Evolutionary conservation across 2,888 invertebrate species (phyloP), one percentile per base, ranked within the genome.

Genomic region (Leucoma salicis): DNA sequence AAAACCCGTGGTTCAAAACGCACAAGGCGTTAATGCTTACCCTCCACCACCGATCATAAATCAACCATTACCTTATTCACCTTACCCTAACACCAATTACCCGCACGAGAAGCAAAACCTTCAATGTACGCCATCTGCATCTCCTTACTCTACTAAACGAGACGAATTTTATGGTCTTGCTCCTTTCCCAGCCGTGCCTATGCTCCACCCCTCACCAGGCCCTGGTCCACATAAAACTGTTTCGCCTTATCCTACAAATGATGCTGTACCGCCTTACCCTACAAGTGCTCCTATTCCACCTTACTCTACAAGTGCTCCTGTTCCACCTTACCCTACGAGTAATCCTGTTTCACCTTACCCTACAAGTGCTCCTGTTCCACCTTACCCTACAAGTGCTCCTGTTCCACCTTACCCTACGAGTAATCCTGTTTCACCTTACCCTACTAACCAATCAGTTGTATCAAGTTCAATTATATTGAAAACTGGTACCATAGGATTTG

Each of bases 401-500:
- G 24, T 14, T 13, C 49, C 39, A 3, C 58, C 66, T 3, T 66
- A 67, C 29, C 63, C 63, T 0, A 49, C 29, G 4, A 13, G 57
- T n/a, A 35, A 44, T 3, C 33, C 29, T 11, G 47, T 42, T 14
- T 18, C 50, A 3, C 53, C 63, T 13, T 63, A 56, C 28, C 52
- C 62, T 39, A 11, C 18, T 5, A 18, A 12, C 8, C 47, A 53
- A 16, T 43, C 58, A 3, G 41, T 32, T 10, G 32, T 41, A 29
- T 28, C 31, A 2, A 41, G 16, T 24, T 16, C 28, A 5, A 39
- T 16, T 27, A 24, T 42, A 1, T 33, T 74, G 21, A 75, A 65
- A 39, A 72, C 74, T 4, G 78, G 73, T 0, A 68, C 57, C 5
- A 10, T 68, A 1, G 78, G 78, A 0, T 79, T 78, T 24, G 49